Evolutionary conservation across 1,140 invertebrate species (phyloP).

Genomic region (Lysiphlebus fabarum): DNA sequence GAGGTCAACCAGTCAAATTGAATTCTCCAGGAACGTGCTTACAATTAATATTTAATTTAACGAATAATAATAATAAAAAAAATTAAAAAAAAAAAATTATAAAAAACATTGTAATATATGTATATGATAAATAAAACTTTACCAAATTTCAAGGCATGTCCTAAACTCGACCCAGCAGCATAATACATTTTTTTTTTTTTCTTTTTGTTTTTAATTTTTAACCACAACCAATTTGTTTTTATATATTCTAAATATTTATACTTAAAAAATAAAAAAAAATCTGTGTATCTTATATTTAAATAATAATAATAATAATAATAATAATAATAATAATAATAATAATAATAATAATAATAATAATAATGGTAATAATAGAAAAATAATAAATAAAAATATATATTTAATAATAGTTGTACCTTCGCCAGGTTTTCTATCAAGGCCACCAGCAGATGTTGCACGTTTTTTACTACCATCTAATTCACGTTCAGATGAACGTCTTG

Average conservation of each 20-base stretch:
- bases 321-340: neutral
- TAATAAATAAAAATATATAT: constrained; percentile 12
- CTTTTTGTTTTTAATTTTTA: too few relatives aligned
- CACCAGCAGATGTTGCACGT: constrained; percentile 71
- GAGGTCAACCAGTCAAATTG: too few relatives aligned
- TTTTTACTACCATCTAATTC: constrained; percentile 80
- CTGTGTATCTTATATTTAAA: constrained; percentile 2
- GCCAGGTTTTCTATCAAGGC: constrained; percentile 66
- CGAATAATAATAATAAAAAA: neutral
- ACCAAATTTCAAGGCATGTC: constrained; percentile 1
- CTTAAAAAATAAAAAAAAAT: neutral
- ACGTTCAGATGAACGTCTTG: constrained; percentile 76
- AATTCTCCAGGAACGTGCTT: too few relatives aligned
- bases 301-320: neutral
- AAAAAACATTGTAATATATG: neutral
- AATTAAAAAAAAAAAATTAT: neutral
- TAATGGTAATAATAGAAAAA: too few relatives aligned
- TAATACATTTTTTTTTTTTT: neutral
- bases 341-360: neutral
- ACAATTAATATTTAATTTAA: neutral
- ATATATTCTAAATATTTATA: too few relatives aligned
- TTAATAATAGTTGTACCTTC: constrained; percentile 55
- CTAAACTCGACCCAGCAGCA: constrained; percentile 31
- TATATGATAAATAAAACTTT: constrained; percentile 2
- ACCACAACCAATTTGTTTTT: too few relatives aligned